Evolutionary conservation across 2,888 invertebrate genomes (phyloP).

Genomic region (Protophormia terraenovae): DNA sequence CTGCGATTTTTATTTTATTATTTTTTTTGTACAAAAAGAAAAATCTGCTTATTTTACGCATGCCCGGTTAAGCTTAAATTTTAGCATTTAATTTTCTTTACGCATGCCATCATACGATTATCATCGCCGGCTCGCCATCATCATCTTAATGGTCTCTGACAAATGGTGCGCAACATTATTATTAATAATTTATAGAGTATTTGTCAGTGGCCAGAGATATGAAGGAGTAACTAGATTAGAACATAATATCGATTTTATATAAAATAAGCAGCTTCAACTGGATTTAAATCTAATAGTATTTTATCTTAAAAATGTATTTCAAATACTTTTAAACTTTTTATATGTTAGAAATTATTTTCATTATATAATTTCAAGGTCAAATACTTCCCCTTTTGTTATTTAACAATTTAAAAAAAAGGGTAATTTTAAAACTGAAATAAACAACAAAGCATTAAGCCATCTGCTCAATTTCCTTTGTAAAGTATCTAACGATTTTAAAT

Average conservation of each 20-base stretch:
- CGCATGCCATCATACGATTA: conserved; percentile 57
- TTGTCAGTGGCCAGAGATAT: background rate
- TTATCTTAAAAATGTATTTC: too few species aligned
- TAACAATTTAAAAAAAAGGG: background rate
- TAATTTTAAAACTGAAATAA: background rate
- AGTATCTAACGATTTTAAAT: background rate
- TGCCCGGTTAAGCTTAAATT: conserved; percentile 49
- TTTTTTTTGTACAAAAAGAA: background rate
- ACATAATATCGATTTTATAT: too few species aligned
- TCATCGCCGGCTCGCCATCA: conserved; percentile 29
- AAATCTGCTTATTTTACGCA: conserved; percentile 45
- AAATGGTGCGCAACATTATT: conserved; percentile 57
- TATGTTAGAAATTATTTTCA: too few species aligned
- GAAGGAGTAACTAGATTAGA: background rate
- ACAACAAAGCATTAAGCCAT: background rate
- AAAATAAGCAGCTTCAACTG: too few species aligned
- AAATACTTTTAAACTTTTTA: background rate
- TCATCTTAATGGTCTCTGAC: conserved; percentile 52
- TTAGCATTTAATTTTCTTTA: conserved; percentile 45
- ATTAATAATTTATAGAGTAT: conserved; percentile 35
- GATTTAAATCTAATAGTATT: too few species aligned
- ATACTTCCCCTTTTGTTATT: background rate
- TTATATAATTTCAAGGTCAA: background rate
- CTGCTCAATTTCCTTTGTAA: background rate
- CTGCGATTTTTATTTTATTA: too few species aligned